Conservation (phyloP, 2,113 vertebrate species). For the Lagopus leucura region DNA sequence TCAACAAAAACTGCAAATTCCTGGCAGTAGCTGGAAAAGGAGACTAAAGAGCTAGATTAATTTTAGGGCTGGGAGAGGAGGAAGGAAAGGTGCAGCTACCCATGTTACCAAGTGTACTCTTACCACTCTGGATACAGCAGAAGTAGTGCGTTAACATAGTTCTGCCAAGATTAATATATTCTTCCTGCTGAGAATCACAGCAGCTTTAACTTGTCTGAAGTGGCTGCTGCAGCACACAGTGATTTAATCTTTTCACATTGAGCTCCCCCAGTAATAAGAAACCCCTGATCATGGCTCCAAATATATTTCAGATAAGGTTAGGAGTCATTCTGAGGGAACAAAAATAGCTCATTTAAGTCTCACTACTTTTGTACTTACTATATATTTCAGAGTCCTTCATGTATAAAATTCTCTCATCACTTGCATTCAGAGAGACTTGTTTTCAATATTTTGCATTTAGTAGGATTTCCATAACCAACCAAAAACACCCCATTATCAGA, state of each 20-base stretch:
- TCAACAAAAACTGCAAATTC: not conserved
- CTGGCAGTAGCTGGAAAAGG: not conserved
- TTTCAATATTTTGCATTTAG: constrained; percentile 7
- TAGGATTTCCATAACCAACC: not conserved
- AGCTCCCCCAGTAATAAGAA: constrained; percentile 27
- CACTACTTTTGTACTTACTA: not conserved
- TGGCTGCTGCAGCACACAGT: not conserved
- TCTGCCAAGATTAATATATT: not conserved
- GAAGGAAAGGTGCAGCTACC: not conserved
- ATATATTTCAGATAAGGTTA: constrained; percentile 24
- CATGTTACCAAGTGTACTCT: not conserved
- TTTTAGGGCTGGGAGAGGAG: not conserved
- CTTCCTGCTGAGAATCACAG: not conserved
- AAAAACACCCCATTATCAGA: not conserved
- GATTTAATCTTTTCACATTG: constrained; percentile 19
- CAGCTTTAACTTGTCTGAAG: not conserved
- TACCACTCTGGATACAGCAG: fast-evolving
- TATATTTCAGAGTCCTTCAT: not conserved
- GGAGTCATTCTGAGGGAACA: not conserved
- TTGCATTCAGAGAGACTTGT: not conserved
- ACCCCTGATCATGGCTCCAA: not conserved
- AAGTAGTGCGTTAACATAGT: not conserved
- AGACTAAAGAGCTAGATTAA: not conserved
- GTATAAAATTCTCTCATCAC: not conserved
- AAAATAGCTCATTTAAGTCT: not conserved